These are phyloP conservation scores for Lysandra bellargus DNA, from an alignment of 2,888 invertebrate species.

Conservation along the genomic window DNA sequence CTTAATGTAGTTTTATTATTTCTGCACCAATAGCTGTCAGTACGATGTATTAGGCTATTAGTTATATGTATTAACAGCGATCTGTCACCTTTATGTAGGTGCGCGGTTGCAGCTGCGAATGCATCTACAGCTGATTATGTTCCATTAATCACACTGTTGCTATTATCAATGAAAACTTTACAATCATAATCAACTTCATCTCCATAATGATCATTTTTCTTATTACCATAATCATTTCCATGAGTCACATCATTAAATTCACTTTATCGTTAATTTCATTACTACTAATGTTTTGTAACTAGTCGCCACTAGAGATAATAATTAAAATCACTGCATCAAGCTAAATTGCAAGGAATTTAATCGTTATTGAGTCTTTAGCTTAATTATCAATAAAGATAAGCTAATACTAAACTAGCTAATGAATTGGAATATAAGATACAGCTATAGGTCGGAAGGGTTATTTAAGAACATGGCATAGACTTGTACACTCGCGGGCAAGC, in stretches of 20 bases:
- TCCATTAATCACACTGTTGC: constrained; percentile 7
- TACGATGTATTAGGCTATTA: not conserved
- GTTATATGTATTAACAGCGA: not conserved
- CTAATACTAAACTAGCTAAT: constrained; percentile 36
- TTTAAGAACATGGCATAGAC: constrained; percentile 40
- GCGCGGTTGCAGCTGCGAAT: constrained; percentile 7
- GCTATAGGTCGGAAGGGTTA: constrained; percentile 41
- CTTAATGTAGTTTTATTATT: not conserved
- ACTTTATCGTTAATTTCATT: not conserved
- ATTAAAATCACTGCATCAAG: not conserved
- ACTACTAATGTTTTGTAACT: not conserved
- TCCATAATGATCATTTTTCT: not conserved
- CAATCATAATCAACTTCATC: not conserved
- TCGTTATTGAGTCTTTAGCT: constrained; percentile 11
- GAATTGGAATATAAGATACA: constrained; percentile 43
- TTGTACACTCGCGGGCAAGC: constrained; percentile 38
- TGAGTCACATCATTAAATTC: not conserved
- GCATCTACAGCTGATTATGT: constrained; percentile 3
- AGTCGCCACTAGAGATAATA: not conserved
- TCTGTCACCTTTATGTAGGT: not conserved
- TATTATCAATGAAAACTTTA: not conserved
- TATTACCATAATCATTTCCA: not conserved
- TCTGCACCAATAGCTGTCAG: not conserved
- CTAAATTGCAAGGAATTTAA: constrained; percentile 15
- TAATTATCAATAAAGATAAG: constrained; percentile 30